A percentile compares a stretch with the other conserved stretches of the same genome.
These are phyloP conservation scores for Sympetrum striolatum DNA, from an alignment of 2,888 invertebrate genomes.

Conservation along the genomic window DNA sequence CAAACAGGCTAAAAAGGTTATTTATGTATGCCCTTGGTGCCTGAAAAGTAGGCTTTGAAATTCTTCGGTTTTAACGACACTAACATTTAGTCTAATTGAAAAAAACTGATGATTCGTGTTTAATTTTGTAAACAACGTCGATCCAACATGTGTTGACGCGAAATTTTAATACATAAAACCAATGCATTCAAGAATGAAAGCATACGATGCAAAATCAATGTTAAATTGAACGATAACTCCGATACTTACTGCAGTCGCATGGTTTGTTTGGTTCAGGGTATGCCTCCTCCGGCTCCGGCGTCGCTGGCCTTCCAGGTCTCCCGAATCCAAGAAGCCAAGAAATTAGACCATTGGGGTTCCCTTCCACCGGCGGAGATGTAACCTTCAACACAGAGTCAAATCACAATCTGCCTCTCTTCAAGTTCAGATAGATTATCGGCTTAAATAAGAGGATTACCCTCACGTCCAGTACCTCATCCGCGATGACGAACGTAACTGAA, in stretches of 20 bases:
- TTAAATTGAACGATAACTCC: not conserved
- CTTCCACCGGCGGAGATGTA: not conserved
- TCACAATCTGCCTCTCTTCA: not conserved
- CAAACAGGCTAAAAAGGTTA: too few relatives aligned
- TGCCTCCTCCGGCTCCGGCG: not conserved
- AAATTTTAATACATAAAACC: too few relatives aligned
- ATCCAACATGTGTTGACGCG: too few relatives aligned
- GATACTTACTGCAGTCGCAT: conserved; percentile 20
- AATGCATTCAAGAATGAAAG: too few relatives aligned
- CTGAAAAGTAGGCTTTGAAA: too few relatives aligned
- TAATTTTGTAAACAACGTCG: too few relatives aligned
- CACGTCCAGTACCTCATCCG: not conserved
- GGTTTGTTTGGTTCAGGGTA: not conserved
- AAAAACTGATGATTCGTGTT: too few relatives aligned
- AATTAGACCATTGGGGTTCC: conserved; percentile 61
- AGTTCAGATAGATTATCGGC: not conserved
- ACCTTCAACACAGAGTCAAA: not conserved
- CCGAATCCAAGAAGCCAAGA: conserved; percentile 74
- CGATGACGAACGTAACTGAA: not conserved
- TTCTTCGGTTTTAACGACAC: too few relatives aligned
- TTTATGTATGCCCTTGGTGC: too few relatives aligned
- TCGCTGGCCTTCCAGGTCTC: conserved; percentile 59
- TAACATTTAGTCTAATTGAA: too few relatives aligned
- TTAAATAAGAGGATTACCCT: not conserved
- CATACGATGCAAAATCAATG: not conserved